Percentiles rank a stretch among this genome's conserved stretches.
Conservation (phyloP, 92 coral and sea anemone species). For the Blastomussa wellsi region DNA sequence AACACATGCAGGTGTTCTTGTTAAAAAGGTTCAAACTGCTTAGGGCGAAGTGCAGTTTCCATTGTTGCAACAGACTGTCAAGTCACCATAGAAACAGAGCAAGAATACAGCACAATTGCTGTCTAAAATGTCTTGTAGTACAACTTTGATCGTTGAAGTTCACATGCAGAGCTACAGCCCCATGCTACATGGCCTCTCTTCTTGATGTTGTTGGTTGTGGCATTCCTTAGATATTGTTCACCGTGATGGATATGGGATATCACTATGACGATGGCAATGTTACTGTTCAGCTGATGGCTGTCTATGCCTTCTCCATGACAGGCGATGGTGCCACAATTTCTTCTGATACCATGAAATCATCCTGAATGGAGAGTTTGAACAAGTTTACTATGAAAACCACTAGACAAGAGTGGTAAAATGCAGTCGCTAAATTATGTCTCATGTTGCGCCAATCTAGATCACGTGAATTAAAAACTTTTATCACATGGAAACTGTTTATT, state of each 20-base stretch:
- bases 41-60: neutral
- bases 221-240: neutral
- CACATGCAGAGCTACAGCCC: neutral
- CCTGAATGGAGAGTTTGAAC: conserved; percentile 46
- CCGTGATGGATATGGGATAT: conserved; percentile 10
- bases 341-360: conserved; percentile 95
- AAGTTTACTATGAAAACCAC: too few relatives aligned
- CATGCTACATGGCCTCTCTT: neutral
- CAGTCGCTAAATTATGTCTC: too few relatives aligned
- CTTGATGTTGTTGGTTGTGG: neutral
- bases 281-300: neutral
- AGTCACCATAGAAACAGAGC: neutral
- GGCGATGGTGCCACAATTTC: conserved; percentile 72
- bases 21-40: neutral
- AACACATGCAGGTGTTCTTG: neutral
- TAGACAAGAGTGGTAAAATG: too few relatives aligned
- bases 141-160: neutral
- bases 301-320: conserved; percentile 78
- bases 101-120: neutral
- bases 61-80: neutral
- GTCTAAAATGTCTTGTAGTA: neutral
- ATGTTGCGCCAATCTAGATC: too few relatives aligned
- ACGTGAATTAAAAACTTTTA: too few relatives aligned
- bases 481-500: too few relatives aligned
- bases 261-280: neutral